phyloP scores from a whole-genome alignment of 2,888 invertebrate species.

The Cataglyphis rosenhaueri region DNA sequence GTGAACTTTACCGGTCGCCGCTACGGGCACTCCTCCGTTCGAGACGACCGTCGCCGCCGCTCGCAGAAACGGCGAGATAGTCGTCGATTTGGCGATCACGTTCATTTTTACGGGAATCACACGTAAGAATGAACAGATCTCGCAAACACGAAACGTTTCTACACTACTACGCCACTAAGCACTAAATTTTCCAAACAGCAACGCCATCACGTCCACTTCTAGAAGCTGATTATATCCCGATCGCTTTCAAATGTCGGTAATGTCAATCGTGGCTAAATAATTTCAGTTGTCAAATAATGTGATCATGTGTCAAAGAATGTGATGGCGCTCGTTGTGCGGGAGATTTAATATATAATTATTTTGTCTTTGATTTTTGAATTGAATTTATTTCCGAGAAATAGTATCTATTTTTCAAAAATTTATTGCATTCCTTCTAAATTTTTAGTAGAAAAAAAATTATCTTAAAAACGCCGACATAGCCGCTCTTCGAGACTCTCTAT shows the following conservation, averaged over 20 bases:
- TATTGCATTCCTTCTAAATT: background rate
- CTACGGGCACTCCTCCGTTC: slow-evolving; percentile 88
- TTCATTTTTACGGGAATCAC: slow-evolving; percentile 87
- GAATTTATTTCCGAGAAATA: background rate
- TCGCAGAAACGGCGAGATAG: slow-evolving; percentile 89
- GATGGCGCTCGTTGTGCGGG: background rate
- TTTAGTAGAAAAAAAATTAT: background rate
- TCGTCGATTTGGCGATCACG: slow-evolving; percentile 89
- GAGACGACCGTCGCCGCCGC: slow-evolving; percentile 90
- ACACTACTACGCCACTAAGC: background rate
- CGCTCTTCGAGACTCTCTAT: background rate
- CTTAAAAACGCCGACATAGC: background rate
- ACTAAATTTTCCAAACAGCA: background rate
- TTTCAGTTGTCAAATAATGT: background rate
- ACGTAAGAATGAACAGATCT: slow-evolving; percentile 42
- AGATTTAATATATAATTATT: too few species aligned
- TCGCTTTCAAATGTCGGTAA: background rate
- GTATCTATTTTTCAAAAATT: background rate
- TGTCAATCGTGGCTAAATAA: background rate
- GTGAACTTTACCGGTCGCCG: slow-evolving; percentile 86
- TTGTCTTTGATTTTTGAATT: background rate
- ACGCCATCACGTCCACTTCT: background rate
- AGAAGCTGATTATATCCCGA: background rate
- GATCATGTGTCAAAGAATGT: background rate
- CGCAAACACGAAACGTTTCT: background rate